These are phyloP conservation scores for Carterocephalus palaemon DNA, from an alignment of 2,888 invertebrate species.

Conservation along the genomic window DNA sequence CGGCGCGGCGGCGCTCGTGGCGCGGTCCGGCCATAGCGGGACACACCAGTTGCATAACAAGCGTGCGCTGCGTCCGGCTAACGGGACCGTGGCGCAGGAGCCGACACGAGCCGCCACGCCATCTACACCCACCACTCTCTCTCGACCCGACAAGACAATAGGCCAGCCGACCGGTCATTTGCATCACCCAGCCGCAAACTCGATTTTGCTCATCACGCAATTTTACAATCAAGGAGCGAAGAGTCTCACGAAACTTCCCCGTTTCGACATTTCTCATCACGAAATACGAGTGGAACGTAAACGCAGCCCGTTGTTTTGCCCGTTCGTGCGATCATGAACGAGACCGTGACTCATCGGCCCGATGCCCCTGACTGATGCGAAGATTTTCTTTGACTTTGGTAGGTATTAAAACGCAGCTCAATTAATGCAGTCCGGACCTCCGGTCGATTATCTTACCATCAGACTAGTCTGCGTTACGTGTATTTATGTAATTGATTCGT, in stretches of 20 bases:
- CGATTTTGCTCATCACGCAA: slow-evolving; percentile 40
- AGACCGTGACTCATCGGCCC: slow-evolving; percentile 63
- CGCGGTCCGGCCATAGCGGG: slow-evolving; percentile 36
- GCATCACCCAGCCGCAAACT: slow-evolving; percentile 40
- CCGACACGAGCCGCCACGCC: slow-evolving; percentile 30
- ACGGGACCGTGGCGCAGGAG: slow-evolving; percentile 56
- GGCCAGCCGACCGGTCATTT: slow-evolving; percentile 49
- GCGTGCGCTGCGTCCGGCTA: slow-evolving; percentile 63
- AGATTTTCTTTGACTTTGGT: slow-evolving; percentile 34
- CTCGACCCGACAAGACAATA: slow-evolving; percentile 37
- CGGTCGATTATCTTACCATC: slow-evolving; percentile 26
- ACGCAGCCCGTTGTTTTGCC: slow-evolving; percentile 31
- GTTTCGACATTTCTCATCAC: slow-evolving; percentile 59
- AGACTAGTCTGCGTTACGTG: slow-evolving; percentile 32
- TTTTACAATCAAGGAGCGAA: slow-evolving; percentile 36
- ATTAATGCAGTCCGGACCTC: slow-evolving; percentile 25
- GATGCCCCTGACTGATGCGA: slow-evolving; percentile 49
- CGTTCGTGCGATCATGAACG: slow-evolving; percentile 55
- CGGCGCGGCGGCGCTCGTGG: slow-evolving; percentile 1
- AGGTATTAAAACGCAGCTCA: slow-evolving; percentile 23
- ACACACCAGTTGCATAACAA: slow-evolving; percentile 71
- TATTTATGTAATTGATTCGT: slow-evolving; percentile 48
- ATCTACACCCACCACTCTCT: slow-evolving; percentile 42
- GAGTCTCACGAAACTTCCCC: slow-evolving; percentile 51
- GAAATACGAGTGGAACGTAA: slow-evolving; percentile 41